These are phyloP conservation scores for Dipodomys spectabilis DNA, from an alignment of 2,113 vertebrate genomes.

Conservation along the genomic window DNA sequence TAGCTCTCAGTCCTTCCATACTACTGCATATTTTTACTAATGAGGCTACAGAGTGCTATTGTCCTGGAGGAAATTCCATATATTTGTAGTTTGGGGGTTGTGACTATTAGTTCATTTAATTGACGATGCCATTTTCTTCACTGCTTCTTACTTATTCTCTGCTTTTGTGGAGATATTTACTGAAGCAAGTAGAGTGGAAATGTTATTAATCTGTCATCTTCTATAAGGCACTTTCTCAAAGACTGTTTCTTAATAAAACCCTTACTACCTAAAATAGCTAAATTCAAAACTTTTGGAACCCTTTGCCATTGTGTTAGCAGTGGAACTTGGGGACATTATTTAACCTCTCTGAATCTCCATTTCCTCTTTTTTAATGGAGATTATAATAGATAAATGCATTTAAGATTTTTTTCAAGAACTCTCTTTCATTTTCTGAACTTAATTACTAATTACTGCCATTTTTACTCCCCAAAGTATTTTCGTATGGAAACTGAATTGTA, in stretches of 20 bases:
- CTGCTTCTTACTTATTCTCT: not conserved
- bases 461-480: not conserved
- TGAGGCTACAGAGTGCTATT: not conserved
- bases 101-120: conserved; percentile 25
- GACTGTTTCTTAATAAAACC: conserved; percentile 35
- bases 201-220: conserved; percentile 48
- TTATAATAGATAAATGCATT: not conserved
- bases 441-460: conserved; percentile 21
- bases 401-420: not conserved
- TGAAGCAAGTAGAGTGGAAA: not conserved
- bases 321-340: not conserved
- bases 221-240: conserved; percentile 34
- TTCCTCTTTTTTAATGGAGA: not conserved
- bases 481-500: not conserved
- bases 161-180: conserved; percentile 15
- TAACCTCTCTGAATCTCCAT: not conserved
- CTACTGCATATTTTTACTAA: not conserved
- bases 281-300: conserved; percentile 29
- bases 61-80: not conserved
- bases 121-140: not conserved
- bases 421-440: not conserved
- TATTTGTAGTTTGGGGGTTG: not conserved
- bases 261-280: not conserved
- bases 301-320: not conserved
- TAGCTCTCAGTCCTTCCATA: not conserved